These are phyloP conservation scores for Oncorhynchus clarkii DNA, from an alignment of 2,113 vertebrate species.

Conservation along the genomic window DNA sequence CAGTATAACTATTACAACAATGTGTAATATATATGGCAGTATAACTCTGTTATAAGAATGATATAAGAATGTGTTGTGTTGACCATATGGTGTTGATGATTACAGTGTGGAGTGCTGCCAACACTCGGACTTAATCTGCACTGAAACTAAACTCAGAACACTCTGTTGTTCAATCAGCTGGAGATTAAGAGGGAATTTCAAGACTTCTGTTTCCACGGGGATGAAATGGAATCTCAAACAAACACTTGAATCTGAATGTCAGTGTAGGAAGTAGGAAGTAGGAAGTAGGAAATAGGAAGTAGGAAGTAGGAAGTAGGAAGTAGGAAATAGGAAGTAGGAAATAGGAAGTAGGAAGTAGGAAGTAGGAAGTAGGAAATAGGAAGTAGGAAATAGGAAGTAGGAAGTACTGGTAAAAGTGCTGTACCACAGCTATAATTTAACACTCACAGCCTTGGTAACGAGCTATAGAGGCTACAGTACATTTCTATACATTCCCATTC, in stretches of 20 bases:
- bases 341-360: no score
- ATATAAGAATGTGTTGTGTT: not conserved
- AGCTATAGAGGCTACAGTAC: not conserved
- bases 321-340: no score
- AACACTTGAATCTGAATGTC: not conserved
- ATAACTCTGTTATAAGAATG: no score
- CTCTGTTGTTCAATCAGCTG: not conserved
- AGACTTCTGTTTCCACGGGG: not conserved
- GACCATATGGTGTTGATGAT: not conserved
- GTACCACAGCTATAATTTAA: not conserved
- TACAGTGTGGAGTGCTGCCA: not conserved
- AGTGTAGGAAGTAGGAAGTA: no score
- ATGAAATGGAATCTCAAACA: not conserved
- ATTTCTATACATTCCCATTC: not conserved
- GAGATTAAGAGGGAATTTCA: not conserved
- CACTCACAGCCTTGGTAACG: not conserved
- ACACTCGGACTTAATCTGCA: not conserved
- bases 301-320: no score
- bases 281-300: no score
- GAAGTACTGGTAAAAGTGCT: no score
- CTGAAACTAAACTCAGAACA: not conserved
- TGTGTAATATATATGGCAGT: no score
- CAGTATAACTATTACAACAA: no score
- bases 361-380: no score
- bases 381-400: no score